Percentiles rank a stretch among this genome's conserved stretches.
Conservation (phyloP, 2,113 vertebrate genomes). For the Rafetus swinhoei region DNA sequence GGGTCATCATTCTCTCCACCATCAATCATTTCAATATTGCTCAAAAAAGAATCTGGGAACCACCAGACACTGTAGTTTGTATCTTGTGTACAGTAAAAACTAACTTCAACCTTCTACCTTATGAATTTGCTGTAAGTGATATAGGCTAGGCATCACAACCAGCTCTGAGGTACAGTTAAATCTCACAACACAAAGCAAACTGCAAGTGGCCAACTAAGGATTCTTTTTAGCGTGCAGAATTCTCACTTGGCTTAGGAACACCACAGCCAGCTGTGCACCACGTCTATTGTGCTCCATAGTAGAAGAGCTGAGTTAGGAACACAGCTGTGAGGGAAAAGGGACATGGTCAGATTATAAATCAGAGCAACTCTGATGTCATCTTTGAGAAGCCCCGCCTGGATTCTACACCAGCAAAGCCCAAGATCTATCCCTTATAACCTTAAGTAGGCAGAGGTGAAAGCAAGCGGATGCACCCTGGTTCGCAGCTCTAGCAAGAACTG, state of each 20-base stretch:
- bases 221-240: slow-evolving; percentile 65
- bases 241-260: slow-evolving; percentile 66
- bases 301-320: slow-evolving; percentile 61
- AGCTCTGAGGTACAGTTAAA: slow-evolving; percentile 43
- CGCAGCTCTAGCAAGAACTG: too few species aligned
- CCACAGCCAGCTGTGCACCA: slow-evolving; percentile 45
- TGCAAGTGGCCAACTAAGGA: slow-evolving; percentile 57
- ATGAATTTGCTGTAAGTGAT: slow-evolving; percentile 24
- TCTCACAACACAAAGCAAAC: slow-evolving; percentile 45
- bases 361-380: not conserved
- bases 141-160: not conserved
- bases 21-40: not conserved
- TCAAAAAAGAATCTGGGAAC: slow-evolving; percentile 33
- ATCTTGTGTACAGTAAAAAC: slow-evolving; percentile 19
- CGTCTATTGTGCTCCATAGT: not conserved
- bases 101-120: slow-evolving; percentile 33
- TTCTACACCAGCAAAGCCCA: not conserved
- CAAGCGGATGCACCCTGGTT: too few species aligned
- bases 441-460: not conserved
- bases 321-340: slow-evolving; percentile 14
- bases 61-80: slow-evolving; percentile 4
- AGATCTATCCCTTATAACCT: not conserved
- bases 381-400: not conserved
- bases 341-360: slow-evolving; percentile 51
- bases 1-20: not conserved